phyloP scores from a whole-genome alignment of 2,113 vertebrate species.

The Hystrix brachyura region DNA sequence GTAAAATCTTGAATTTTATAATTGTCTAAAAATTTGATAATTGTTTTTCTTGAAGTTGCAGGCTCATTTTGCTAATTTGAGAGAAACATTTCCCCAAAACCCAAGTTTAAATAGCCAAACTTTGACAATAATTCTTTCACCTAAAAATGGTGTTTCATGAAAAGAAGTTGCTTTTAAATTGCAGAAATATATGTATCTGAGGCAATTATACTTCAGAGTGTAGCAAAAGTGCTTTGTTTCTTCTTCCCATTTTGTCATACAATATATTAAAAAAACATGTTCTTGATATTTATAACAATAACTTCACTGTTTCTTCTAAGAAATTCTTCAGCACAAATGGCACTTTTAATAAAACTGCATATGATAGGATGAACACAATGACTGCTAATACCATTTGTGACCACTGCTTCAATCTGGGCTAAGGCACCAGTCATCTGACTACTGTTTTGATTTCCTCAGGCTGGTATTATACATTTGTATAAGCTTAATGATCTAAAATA shows the following conservation, averaged over 20 bases:
- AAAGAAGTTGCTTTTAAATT: slow-evolving; percentile 21
- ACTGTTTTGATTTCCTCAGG: background rate
- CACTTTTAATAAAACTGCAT: background rate
- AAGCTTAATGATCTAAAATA: background rate
- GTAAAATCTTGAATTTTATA: slow-evolving; percentile 40
- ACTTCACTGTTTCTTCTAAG: background rate
- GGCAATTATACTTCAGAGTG: background rate
- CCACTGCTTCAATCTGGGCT: background rate
- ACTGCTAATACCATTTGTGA: background rate
- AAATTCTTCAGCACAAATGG: slow-evolving; percentile 3
- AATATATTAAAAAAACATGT: background rate
- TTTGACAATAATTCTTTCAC: slow-evolving; percentile 43
- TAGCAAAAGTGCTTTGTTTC: background rate
- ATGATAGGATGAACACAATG: background rate
- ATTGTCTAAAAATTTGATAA: slow-evolving; percentile 34
- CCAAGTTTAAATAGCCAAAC: slow-evolving; percentile 40
- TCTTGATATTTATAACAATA: slow-evolving; percentile 10
- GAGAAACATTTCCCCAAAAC: background rate
- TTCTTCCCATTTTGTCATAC: slow-evolving; percentile 13
- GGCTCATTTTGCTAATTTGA: slow-evolving; percentile 56
- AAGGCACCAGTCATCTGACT: background rate
- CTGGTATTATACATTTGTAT: background rate
- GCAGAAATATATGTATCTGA: slow-evolving; percentile 33
- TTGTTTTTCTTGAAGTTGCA: slow-evolving; percentile 56
- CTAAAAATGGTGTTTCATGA: slow-evolving; percentile 46